A percentile compares a stretch with the other conserved stretches of the same genome.
Evolutionary conservation across 2,888 invertebrate genomes (phyloP).

Genomic region (Bhutanitis thaidina): DNA sequence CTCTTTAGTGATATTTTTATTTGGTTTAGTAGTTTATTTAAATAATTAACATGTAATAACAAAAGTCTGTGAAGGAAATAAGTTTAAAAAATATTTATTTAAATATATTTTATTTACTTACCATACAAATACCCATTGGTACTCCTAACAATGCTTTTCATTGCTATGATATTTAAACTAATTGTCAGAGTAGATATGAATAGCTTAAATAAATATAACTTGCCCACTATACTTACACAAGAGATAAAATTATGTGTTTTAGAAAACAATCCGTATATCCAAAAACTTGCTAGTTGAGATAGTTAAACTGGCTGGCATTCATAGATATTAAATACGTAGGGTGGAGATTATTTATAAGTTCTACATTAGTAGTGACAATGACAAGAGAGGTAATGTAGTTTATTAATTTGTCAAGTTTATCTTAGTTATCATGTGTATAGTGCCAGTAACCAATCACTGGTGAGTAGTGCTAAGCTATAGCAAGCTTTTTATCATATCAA

Average conservation of each 20-base stretch:
- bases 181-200: too few species aligned
- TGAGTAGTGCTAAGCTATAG: constrained; percentile 47
- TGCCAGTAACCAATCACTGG: constrained; percentile 54
- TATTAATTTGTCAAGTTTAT: constrained; percentile 69
- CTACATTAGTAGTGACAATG: constrained; percentile 54
- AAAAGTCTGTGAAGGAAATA: too few species aligned
- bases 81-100: too few species aligned
- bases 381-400: constrained; percentile 65
- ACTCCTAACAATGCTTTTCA: too few species aligned
- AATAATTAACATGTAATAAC: too few species aligned
- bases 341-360: constrained; percentile 49
- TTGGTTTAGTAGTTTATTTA: too few species aligned
- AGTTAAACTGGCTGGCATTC: not conserved
- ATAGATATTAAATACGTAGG: constrained; percentile 28
- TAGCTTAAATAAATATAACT: constrained; percentile 4
- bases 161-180: too few species aligned
- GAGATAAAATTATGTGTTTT: not conserved
- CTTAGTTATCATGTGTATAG: constrained; percentile 58
- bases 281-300: not conserved
- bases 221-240: not conserved
- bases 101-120: too few species aligned
- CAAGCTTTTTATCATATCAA: constrained; percentile 47
- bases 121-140: too few species aligned
- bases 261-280: not conserved
- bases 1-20: too few species aligned